A percentile compares a stretch with the other conserved stretches of the same genome.
Evolutionary conservation across 1,140 invertebrate species (phyloP).

Genomic region (Drosophila ogumai): DNA sequence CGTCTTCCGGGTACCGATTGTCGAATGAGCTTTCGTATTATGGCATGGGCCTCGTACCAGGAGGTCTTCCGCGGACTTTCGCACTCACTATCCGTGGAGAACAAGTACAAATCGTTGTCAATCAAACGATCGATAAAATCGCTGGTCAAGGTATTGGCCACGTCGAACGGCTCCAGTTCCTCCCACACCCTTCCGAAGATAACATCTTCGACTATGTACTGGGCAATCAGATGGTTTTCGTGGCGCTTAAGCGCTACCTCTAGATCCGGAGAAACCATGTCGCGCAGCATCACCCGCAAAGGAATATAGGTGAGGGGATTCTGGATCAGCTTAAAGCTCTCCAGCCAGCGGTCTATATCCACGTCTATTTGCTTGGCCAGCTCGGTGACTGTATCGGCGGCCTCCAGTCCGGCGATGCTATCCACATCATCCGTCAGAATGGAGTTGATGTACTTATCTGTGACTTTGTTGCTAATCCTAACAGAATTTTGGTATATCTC

Average conservation of each 20-base stretch:
- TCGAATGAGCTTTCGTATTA: constrained; percentile 70
- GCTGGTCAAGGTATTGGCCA: constrained; percentile 38
- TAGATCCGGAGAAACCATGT: constrained; percentile 59
- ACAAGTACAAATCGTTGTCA: constrained; percentile 70
- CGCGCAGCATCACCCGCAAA: constrained; percentile 44
- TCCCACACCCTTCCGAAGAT: constrained; percentile 50
- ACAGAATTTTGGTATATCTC: constrained; percentile 87
- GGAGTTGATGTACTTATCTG: constrained; percentile 88
- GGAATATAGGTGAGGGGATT: constrained; percentile 84
- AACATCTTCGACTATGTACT: constrained; percentile 72
- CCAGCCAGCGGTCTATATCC: constrained; percentile 83
- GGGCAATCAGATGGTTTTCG: constrained; percentile 49
- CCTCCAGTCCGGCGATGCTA: constrained; percentile 86
- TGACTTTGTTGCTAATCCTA: constrained; percentile 87
- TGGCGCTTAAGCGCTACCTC: constrained; percentile 20
- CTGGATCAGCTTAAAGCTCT: constrained; percentile 76
- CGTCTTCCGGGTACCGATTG: constrained; percentile 66
- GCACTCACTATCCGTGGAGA: constrained; percentile 66
- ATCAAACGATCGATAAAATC: constrained; percentile 73
- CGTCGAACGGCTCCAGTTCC: constrained; percentile 59
- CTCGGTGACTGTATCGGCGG: constrained; percentile 86
- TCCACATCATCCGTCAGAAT: constrained; percentile 88
- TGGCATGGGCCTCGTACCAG: constrained; percentile 52
- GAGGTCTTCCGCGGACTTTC: constrained; percentile 13
- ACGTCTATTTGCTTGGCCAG: constrained; percentile 87